These are phyloP conservation scores for Brachyalestes nurse DNA, from an alignment of 2,797 vertebrate genomes.

Conservation along the genomic window DNA sequence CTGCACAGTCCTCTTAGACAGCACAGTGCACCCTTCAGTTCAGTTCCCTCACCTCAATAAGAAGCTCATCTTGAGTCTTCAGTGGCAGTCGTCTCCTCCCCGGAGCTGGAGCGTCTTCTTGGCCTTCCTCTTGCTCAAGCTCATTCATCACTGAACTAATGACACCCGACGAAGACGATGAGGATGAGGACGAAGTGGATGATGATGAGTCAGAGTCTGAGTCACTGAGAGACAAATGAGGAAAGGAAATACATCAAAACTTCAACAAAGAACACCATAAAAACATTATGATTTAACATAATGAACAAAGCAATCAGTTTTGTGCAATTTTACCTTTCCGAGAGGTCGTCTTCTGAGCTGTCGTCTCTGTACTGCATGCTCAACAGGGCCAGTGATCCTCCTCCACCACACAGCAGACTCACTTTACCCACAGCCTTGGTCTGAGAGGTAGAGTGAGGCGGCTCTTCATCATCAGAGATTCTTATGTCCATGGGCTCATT, in stretches of 20 bases:
- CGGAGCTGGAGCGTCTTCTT: constrained; percentile 73
- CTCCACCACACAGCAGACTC: constrained; percentile 25
- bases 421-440: neutral
- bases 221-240: constrained; percentile 73
- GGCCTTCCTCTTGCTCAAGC: constrained; percentile 76
- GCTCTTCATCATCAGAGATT: neutral
- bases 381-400: constrained; percentile 48
- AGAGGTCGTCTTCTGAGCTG: constrained; percentile 61
- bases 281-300: too few relatives aligned
- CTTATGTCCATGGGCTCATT: neutral
- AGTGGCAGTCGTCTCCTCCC: constrained; percentile 70
- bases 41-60: constrained; percentile 79
- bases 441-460: neutral
- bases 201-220: constrained; percentile 79
- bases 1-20: too few relatives aligned
- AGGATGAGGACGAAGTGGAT: constrained; percentile 76
- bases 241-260: neutral
- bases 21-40: neutral
- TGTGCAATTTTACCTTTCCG: constrained; percentile 68
- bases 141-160: constrained; percentile 51
- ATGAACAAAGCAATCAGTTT: neutral
- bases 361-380: constrained; percentile 50
- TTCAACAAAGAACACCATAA: too few relatives aligned
- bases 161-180: constrained; percentile 68
- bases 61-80: constrained; percentile 84